These are phyloP conservation scores for Crotalus horridus DNA, from an alignment of 2,113 vertebrate species.

Conservation along the genomic window DNA sequence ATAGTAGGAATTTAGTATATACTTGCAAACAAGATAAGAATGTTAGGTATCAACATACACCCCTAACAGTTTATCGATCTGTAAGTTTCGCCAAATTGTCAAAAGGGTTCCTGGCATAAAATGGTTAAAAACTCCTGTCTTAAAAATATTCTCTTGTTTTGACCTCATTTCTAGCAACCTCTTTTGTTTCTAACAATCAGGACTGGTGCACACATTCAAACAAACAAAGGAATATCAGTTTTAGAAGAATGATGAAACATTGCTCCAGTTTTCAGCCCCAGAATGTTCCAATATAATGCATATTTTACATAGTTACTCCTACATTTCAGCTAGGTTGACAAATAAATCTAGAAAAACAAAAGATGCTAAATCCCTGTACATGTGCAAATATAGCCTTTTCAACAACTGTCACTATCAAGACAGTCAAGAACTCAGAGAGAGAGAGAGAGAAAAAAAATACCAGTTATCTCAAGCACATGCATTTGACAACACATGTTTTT, in stretches of 20 bases:
- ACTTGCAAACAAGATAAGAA: not conserved
- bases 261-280: not conserved
- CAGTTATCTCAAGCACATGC: not conserved
- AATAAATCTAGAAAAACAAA: not conserved
- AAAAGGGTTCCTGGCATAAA: not conserved
- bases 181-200: not conserved
- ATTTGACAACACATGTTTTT: conserved; percentile 31
- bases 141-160: not conserved
- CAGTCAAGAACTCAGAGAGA: not conserved
- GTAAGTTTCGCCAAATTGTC: not conserved
- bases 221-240: not conserved
- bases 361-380: not conserved
- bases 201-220: not conserved
- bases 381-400: not conserved
- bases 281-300: not conserved
- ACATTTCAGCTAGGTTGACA: not conserved
- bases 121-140: not conserved
- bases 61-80: not conserved
- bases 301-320: not conserved
- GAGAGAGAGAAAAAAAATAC: not conserved
- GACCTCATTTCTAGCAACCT: not conserved
- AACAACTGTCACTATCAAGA: not conserved
- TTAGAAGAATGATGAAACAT: not conserved
- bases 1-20: not conserved
- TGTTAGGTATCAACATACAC: not conserved